phyloP scores from a whole-genome alignment of 2,888 invertebrate genomes.

The Octodonta nipae region DNA sequence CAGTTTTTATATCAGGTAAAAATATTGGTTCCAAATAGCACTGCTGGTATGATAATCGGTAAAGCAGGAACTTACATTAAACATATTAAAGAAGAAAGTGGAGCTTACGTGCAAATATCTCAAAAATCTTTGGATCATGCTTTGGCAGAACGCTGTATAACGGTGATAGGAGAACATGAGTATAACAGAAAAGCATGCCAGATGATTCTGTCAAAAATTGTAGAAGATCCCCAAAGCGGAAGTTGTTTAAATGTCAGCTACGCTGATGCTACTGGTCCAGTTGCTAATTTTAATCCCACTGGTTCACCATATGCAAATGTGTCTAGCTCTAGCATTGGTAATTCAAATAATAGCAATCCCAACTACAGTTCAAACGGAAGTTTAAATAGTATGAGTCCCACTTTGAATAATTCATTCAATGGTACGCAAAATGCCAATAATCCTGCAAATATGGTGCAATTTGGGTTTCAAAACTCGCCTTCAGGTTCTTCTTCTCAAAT shows the following conservation, averaged over 20 bases:
- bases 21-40: slow-evolving; percentile 89
- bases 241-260: slow-evolving; percentile 93
- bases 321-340: too few relatives aligned
- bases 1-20: too few relatives aligned
- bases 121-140: slow-evolving; percentile 91
- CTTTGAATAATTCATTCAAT: too few relatives aligned
- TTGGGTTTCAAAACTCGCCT: too few relatives aligned
- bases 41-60: slow-evolving; percentile 95
- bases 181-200: slow-evolving; percentile 81
- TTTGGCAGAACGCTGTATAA: slow-evolving; percentile 86
- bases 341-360: too few relatives aligned
- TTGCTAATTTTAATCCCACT: slow-evolving; percentile 90
- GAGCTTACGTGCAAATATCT: slow-evolving; percentile 90
- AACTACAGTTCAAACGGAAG: too few relatives aligned
- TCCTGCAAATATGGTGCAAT: too few relatives aligned
- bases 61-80: slow-evolving; percentile 93
- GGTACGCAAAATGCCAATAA: too few relatives aligned
- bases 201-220: slow-evolving; percentile 92
- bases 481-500: too few relatives aligned
- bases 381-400: too few relatives aligned
- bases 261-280: slow-evolving; percentile 88
- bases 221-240: slow-evolving; percentile 92
- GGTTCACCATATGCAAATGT: too few relatives aligned
- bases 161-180: slow-evolving; percentile 73
- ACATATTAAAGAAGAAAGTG: slow-evolving; percentile 86